These are phyloP conservation scores for Heliconius himera DNA, from an alignment of 1,140 invertebrate genomes.

Conservation along the genomic window DNA sequence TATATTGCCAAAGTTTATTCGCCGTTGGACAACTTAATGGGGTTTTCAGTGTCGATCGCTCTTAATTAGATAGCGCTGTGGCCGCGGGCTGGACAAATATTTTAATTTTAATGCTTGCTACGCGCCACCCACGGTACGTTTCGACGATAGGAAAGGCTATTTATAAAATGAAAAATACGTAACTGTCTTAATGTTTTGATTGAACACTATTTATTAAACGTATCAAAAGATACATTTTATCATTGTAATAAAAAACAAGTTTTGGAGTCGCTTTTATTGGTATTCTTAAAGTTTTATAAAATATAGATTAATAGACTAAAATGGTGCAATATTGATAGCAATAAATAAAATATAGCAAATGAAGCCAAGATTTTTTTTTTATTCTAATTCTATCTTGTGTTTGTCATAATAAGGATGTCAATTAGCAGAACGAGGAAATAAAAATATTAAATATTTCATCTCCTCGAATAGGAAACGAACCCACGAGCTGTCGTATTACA, in stretches of 20 bases:
- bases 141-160: constrained; percentile 45
- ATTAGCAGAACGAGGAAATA: too few relatives aligned
- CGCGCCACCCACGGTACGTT: constrained; percentile 60
- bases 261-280: neutral
- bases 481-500: too few relatives aligned
- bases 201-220: neutral
- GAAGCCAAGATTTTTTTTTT: too few relatives aligned
- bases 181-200: constrained; percentile 4
- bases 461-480: too few relatives aligned
- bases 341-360: too few relatives aligned
- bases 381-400: too few relatives aligned
- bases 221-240: neutral
- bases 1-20: constrained; percentile 61
- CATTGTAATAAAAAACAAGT: neutral
- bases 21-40: constrained; percentile 69
- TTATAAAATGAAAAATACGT: constrained; percentile 26
- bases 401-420: too few relatives aligned
- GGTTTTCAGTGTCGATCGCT: constrained; percentile 58
- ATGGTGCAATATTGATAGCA: too few relatives aligned
- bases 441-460: too few relatives aligned
- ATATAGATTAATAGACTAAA: too few relatives aligned
- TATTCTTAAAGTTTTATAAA: too few relatives aligned
- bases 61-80: constrained; percentile 65
- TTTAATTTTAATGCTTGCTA: constrained; percentile 62
- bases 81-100: constrained; percentile 58